A percentile compares a stretch with the other conserved stretches of the same genome.
These are phyloP conservation scores for Cenopis cana DNA, from an alignment of 2,888 invertebrate genomes.

Conservation along the genomic window DNA sequence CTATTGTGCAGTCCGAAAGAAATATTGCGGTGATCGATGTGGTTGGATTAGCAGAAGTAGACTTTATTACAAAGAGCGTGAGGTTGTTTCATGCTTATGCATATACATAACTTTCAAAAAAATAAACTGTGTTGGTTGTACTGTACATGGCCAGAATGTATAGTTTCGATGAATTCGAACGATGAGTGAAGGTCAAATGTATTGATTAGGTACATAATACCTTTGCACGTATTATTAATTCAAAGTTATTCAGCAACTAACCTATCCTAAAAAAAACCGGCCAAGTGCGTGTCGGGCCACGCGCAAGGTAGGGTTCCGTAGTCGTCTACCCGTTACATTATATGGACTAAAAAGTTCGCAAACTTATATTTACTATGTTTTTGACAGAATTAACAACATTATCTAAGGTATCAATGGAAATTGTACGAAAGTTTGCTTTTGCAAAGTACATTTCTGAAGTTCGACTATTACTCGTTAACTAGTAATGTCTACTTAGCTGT, in stretches of 20 bases:
- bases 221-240: slow-evolving; percentile 1
- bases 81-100: not conserved
- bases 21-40: slow-evolving; percentile 4
- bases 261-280: not conserved
- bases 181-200: slow-evolving; percentile 66
- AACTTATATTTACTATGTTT: no score
- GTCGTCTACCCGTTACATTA: no score
- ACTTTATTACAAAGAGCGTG: slow-evolving; percentile 13
- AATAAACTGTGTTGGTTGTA: not conserved
- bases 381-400: no score
- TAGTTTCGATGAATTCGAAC: slow-evolving; percentile 67
- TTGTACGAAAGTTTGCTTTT: no score
- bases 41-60: slow-evolving; percentile 5
- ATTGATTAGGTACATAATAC: slow-evolving; percentile 36
- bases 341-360: no score
- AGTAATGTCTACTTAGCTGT: no score
- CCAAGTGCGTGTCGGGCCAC: no score
- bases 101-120: not conserved
- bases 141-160: slow-evolving; percentile 60
- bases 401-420: no score
- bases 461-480: no score
- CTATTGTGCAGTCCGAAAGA: slow-evolving; percentile 50
- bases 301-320: no score
- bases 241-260: slow-evolving; percentile 12
- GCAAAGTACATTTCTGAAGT: no score